These are phyloP conservation scores for Pseudachorutes palmiensis DNA, from an alignment of 1,140 invertebrate genomes.

Conservation along the genomic window DNA sequence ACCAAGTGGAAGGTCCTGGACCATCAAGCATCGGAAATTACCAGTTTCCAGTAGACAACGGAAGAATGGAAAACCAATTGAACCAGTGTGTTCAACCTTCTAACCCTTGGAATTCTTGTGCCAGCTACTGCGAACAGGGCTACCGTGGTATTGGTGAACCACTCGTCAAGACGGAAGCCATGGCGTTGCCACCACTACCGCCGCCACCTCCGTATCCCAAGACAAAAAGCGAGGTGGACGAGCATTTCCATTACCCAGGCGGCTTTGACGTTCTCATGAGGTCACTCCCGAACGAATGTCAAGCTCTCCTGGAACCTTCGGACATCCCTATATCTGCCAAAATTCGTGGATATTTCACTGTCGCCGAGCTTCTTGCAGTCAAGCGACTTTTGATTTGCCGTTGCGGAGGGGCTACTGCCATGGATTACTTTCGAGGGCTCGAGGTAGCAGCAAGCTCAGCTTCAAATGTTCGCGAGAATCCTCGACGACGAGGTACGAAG, in stretches of 20 bases:
- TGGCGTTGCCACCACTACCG: not conserved
- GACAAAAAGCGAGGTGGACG: too few species aligned
- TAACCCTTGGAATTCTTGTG: too few species aligned
- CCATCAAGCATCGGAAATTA: too few species aligned
- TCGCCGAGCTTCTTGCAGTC: slow-evolving; percentile 17
- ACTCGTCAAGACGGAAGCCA: too few species aligned
- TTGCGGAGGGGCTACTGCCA: not conserved
- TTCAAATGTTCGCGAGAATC: not conserved
- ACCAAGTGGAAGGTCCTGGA: too few species aligned
- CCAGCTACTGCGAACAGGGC: too few species aligned
- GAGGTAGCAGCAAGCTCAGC: too few species aligned
- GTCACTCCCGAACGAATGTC: slow-evolving; percentile 26
- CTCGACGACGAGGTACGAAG: slow-evolving; percentile 1
- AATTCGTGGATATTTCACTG: slow-evolving; percentile 33
- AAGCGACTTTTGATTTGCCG: slow-evolving; percentile 15
- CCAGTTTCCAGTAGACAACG: too few species aligned
- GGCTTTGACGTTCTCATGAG: slow-evolving; percentile 30
- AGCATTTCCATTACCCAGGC: slow-evolving; percentile 15
- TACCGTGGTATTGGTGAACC: too few species aligned
- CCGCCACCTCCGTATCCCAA: not conserved
- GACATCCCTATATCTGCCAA: slow-evolving; percentile 31
- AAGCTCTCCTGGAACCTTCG: slow-evolving; percentile 22
- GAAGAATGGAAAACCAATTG: too few species aligned
- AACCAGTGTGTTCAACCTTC: too few species aligned
- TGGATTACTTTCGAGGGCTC: not conserved